A percentile compares a stretch with the other conserved stretches of the same genome.
phyloP scores from a whole-genome alignment of 2,113 vertebrate species.

The Echinops telfairi region DNA sequence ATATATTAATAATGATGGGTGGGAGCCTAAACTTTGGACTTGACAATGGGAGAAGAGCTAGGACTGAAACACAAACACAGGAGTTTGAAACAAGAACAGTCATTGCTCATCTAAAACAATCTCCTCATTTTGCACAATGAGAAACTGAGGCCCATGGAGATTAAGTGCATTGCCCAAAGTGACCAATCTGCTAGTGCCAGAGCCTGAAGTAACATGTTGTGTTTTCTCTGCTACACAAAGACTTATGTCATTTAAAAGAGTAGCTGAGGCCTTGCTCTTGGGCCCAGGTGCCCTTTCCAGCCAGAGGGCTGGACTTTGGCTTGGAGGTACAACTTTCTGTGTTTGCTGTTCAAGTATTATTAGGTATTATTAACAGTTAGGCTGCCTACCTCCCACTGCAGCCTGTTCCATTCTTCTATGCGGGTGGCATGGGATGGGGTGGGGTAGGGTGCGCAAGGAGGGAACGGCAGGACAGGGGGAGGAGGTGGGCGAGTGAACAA shows the following conservation, averaged over 20 bases:
- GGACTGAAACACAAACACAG: conserved; percentile 10
- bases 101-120: not conserved
- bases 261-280: not conserved
- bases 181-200: conserved; percentile 2
- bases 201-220: conserved; percentile 7
- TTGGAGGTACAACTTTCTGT: not conserved
- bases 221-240: conserved; percentile 37
- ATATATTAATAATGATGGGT: not conserved
- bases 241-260: conserved; percentile 29
- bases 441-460: no score
- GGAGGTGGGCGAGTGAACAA: not conserved
- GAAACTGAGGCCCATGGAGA: conserved; percentile 33
- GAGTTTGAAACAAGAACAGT: conserved; percentile 30
- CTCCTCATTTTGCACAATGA: conserved; percentile 5
- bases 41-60: conserved; percentile 1
- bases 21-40: not conserved
- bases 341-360: not conserved
- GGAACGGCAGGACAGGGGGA: no score
- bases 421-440: conserved; percentile 22
- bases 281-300: not conserved
- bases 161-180: not conserved
- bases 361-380: conserved; percentile 38
- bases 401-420: conserved; percentile 35
- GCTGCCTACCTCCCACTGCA: not conserved
- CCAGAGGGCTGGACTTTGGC: not conserved